Base-by-base conservation (phyloP, 2,797 vertebrate species). In the Takifugu ocellatus region DNA sequence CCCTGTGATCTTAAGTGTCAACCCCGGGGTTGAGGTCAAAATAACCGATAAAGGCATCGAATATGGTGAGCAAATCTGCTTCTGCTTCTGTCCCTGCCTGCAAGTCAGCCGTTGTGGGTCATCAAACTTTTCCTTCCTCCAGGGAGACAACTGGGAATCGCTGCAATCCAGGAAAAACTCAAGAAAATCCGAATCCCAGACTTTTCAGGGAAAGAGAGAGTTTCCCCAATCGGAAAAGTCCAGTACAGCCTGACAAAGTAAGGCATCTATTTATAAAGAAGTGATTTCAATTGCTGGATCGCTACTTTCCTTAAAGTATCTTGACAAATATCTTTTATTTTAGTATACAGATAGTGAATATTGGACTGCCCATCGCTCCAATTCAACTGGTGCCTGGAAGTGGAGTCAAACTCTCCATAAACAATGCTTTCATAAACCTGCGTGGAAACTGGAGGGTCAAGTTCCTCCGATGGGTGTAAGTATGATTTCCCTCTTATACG, bases 21-120 rank as follows among this genome's bases (percentile, higher is more conserved):
- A 87, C 15, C 79, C 92, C 11, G 92, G 91, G 3, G 84, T 92
- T 3, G 82, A 87, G 59, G 81, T 88, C 67, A 85, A 63, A 65
- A 58, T 92, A 10, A 91, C 90, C n/a, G 49, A 82, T 51, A 91
- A 90, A 54, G 90, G 89, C 36, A 66, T 92, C 42, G 90, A 92
- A 42, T 92, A 92, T 64, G 89, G 91, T 93, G 71, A 59, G 43
- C 42, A 33, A 24, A 27, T n/a, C 12, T 27, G 26, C 15, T 36
- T 11, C 5, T 0, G 1, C n/a, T 27, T 47, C 11, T 12, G 15
- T n/a, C 3, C 11, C 17, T 9, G 49, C 26, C 33, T 1, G 2
- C 44, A n/a, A 8, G n/a, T 56, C 47, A 50, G 5, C 11, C 25
- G 0, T 0, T 0, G 16, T 42, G 2, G 16, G 14, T 29, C 6